These are phyloP conservation scores for Ormyrus thymus DNA, from an alignment of 2,888 invertebrate species.

Conservation along the genomic window DNA sequence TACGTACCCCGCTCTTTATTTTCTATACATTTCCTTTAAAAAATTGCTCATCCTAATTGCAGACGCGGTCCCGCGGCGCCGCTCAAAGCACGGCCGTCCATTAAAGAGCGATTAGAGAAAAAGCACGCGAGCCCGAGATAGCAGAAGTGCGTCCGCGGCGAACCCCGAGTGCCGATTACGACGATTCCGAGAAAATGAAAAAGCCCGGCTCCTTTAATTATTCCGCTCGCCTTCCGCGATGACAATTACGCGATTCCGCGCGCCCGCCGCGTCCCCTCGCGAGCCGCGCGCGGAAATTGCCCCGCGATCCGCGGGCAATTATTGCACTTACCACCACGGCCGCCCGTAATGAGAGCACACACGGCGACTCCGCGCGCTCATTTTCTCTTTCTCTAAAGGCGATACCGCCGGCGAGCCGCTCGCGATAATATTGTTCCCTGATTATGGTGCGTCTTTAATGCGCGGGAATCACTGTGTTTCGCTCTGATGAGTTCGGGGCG, in stretches of 20 bases:
- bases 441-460: background rate
- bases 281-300: slow-evolving; percentile 32
- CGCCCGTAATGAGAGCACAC: slow-evolving; percentile 18
- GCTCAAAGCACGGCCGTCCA: no score
- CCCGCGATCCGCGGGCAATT: slow-evolving; percentile 39
- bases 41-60: no score
- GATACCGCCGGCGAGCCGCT: background rate
- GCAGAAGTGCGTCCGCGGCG: no score
- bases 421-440: slow-evolving; percentile 18
- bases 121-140: no score
- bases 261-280: background rate
- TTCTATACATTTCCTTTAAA: no score
- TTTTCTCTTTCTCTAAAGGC: slow-evolving; percentile 23
- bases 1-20: no score
- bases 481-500: no score
- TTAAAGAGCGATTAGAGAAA: no score
- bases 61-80: no score
- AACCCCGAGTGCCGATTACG: background rate
- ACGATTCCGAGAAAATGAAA: slow-evolving; percentile 32
- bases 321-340: slow-evolving; percentile 43
- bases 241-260: slow-evolving; percentile 13
- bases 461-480: background rate
- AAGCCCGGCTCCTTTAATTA: slow-evolving; percentile 15
- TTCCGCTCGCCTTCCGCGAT: background rate
- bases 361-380: slow-evolving; percentile 17